These are phyloP conservation scores for Fistularia tabacaria DNA, from an alignment of 2,797 vertebrate genomes.

Conservation along the genomic window DNA sequence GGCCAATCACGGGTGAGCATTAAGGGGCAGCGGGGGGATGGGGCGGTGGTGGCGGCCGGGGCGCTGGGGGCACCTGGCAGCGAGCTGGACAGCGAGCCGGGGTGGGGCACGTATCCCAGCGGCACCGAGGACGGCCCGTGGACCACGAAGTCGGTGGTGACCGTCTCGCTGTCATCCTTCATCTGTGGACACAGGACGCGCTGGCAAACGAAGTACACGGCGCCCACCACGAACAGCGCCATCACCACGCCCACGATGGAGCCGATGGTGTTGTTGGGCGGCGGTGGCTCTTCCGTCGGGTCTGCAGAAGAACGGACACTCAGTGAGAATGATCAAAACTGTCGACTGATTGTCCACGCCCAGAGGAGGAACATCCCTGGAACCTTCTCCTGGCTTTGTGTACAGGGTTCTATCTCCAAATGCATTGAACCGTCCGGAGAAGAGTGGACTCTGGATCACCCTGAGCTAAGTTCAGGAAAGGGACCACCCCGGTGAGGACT, in stretches of 20 bases:
- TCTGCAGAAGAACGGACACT: slow-evolving; percentile 65
- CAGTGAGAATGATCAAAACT: too few species aligned
- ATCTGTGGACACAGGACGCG: slow-evolving; percentile 92
- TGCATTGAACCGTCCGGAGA: too few species aligned
- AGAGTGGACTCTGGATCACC: too few species aligned
- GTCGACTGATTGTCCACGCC: too few species aligned
- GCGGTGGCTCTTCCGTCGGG: slow-evolving; percentile 88
- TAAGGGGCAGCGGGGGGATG: not conserved
- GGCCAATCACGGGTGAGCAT: not conserved
- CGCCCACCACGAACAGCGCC: slow-evolving; percentile 89
- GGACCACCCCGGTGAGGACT: too few species aligned
- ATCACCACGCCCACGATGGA: slow-evolving; percentile 93
- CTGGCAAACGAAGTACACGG: slow-evolving; percentile 95
- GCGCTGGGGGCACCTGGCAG: slow-evolving; percentile 80
- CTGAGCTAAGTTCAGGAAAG: too few species aligned
- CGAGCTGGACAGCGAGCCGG: slow-evolving; percentile 88
- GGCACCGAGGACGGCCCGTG: slow-evolving; percentile 89
- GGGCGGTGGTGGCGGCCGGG: not conserved
- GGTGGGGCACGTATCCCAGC: slow-evolving; percentile 92
- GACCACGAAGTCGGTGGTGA: slow-evolving; percentile 92
- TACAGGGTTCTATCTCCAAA: too few species aligned
- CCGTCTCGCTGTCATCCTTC: slow-evolving; percentile 93
- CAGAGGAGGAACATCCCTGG: too few species aligned
- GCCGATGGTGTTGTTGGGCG: slow-evolving; percentile 88
- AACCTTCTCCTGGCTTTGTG: too few species aligned